phyloP scores from a whole-genome alignment of 2,113 vertebrate species.

The Oryzias javanicus region DNA sequence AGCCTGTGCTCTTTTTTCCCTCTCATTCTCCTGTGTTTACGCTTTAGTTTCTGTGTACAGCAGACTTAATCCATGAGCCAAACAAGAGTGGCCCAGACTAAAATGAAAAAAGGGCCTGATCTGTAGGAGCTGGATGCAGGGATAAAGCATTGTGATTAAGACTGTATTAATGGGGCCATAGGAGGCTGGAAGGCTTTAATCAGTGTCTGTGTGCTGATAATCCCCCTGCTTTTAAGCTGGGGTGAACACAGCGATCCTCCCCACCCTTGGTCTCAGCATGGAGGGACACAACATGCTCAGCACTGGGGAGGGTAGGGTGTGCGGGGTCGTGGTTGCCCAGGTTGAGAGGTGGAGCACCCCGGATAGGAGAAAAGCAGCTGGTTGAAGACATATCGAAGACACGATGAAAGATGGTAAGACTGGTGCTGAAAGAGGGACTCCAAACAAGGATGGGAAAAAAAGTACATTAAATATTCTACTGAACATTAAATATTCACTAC shows the following conservation, averaged over 20 bases:
- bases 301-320: constrained; percentile 23
- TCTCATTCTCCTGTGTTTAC: constrained; percentile 30
- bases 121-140: constrained; percentile 73
- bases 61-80: constrained; percentile 73
- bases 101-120: constrained; percentile 78
- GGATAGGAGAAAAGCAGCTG: constrained; percentile 70
- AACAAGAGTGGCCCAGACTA: constrained; percentile 74
- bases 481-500: too few species aligned
- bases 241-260: constrained; percentile 67
- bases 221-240: constrained; percentile 77
- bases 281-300: constrained; percentile 33
- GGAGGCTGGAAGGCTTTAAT: constrained; percentile 81
- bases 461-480: neutral
- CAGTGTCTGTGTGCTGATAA: constrained; percentile 79
- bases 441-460: neutral
- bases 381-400: constrained; percentile 50
- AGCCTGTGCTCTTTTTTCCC: neutral
- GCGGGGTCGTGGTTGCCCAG: constrained; percentile 46
- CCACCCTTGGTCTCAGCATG: constrained; percentile 46
- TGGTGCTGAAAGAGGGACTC: neutral
- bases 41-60: constrained; percentile 60
- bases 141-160: constrained; percentile 84
- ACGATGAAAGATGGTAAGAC: constrained; percentile 22
- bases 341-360: constrained; percentile 59
- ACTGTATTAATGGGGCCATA: constrained; percentile 83